Percentiles rank a stretch among this genome's conserved stretches.
Conservation (phyloP, 2,888 invertebrate genomes). For the Cantharis rufa region DNA sequence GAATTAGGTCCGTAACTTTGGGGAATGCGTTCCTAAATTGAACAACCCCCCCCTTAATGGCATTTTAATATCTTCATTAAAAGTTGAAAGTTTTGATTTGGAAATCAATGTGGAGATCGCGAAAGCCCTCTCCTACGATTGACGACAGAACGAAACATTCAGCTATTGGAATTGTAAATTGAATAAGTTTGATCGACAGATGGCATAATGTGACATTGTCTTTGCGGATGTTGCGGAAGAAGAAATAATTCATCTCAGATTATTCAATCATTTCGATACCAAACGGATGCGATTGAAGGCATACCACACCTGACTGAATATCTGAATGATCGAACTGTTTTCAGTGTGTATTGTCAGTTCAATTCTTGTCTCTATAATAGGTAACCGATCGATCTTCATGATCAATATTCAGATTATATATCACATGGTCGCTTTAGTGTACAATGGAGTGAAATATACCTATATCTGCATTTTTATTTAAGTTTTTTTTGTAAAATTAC, state of each 20-base stretch:
- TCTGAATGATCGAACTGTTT: background rate
- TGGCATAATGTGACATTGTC: background rate
- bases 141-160: background rate
- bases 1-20: constrained; percentile 16
- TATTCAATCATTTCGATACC: background rate
- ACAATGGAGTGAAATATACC: too few relatives aligned
- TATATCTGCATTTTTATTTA: too few relatives aligned
- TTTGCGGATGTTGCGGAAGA: background rate
- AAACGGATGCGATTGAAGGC: background rate
- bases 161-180: background rate
- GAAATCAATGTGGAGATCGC: background rate
- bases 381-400: background rate
- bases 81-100: background rate
- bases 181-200: background rate
- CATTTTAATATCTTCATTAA: background rate
- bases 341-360: background rate
- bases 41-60: background rate
- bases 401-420: background rate
- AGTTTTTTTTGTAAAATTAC: too few relatives aligned
- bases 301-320: background rate
- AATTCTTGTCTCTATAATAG: background rate
- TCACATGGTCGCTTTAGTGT: background rate
- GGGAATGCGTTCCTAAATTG: constrained; percentile 1
- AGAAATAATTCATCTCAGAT: background rate
- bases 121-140: background rate